phyloP scores from a whole-genome alignment of 2,888 invertebrate species.

The Resseliella maxima region DNA sequence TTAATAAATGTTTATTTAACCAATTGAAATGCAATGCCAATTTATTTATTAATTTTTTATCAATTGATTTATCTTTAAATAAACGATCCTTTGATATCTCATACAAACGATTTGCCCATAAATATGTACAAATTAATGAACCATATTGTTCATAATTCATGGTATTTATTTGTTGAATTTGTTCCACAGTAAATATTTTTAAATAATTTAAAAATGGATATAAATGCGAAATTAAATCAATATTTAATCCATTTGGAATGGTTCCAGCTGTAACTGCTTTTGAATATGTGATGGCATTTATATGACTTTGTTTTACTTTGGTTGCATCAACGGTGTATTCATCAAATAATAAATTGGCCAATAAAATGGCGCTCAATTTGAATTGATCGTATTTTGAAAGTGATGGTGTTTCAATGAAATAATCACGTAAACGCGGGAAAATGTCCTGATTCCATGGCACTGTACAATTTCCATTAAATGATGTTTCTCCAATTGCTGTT shows the following conservation, averaged over 20 bases:
- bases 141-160: slow-evolving; percentile 62
- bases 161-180: slow-evolving; percentile 56
- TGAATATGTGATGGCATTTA: slow-evolving; percentile 65
- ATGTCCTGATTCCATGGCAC: slow-evolving; percentile 66
- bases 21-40: slow-evolving; percentile 79
- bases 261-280: slow-evolving; percentile 62
- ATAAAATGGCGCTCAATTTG: slow-evolving; percentile 62
- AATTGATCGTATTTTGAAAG: slow-evolving; percentile 58
- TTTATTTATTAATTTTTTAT: slow-evolving; percentile 72
- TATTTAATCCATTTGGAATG: slow-evolving; percentile 64
- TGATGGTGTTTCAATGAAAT: slow-evolving; percentile 59
- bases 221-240: slow-evolving; percentile 63
- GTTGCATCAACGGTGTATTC: slow-evolving; percentile 60
- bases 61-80: slow-evolving; percentile 64
- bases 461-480: slow-evolving; percentile 11
- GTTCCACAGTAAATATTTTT: slow-evolving; percentile 59
- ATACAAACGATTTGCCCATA: slow-evolving; percentile 58
- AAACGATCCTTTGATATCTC: slow-evolving; percentile 62
- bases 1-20: slow-evolving; percentile 75
- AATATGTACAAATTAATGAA: slow-evolving; percentile 61
- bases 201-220: slow-evolving; percentile 61
- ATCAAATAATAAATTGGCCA: slow-evolving; percentile 61
- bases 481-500: slow-evolving; percentile 57
- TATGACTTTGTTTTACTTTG: slow-evolving; percentile 61
- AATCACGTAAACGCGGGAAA: slow-evolving; percentile 65